phyloP scores from a whole-genome alignment of 2,797 vertebrate species.

The Thamnophis elegans region DNA sequence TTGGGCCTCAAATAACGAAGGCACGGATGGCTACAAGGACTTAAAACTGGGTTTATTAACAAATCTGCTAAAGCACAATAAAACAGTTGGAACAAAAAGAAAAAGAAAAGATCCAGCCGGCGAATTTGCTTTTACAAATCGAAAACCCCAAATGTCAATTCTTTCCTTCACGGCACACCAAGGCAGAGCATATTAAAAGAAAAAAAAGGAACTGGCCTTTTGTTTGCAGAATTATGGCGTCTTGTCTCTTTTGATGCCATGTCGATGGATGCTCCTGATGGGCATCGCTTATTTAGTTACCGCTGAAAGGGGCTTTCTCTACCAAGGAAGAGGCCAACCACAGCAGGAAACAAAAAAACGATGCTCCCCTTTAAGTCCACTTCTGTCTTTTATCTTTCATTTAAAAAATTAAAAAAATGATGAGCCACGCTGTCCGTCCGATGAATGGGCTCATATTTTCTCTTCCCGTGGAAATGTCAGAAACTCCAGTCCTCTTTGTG shows the following conservation, averaged over 20 bases:
- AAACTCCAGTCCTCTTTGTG: not conserved
- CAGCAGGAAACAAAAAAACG: not conserved
- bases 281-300: not conserved
- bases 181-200: not conserved
- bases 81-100: not conserved
- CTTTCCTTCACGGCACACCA: not conserved
- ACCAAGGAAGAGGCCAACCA: constrained; percentile 23
- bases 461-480: not conserved
- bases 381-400: not conserved
- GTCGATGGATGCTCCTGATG: not conserved
- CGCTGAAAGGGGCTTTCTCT: not conserved
- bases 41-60: constrained; percentile 19
- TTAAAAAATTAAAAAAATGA: not conserved
- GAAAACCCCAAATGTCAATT: constrained; percentile 19
- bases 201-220: not conserved
- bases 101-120: not conserved
- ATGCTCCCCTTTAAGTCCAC: not conserved
- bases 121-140: not conserved
- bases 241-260: not conserved
- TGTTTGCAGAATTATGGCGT: not conserved
- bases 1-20: not conserved
- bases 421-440: accelerated
- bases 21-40: not conserved
- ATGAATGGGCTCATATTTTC: not conserved
- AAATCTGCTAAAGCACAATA: constrained; percentile 10